These are phyloP conservation scores for Meloidogyne chitwoodi DNA, from an alignment of 1,140 invertebrate species.

Conservation along the genomic window DNA sequence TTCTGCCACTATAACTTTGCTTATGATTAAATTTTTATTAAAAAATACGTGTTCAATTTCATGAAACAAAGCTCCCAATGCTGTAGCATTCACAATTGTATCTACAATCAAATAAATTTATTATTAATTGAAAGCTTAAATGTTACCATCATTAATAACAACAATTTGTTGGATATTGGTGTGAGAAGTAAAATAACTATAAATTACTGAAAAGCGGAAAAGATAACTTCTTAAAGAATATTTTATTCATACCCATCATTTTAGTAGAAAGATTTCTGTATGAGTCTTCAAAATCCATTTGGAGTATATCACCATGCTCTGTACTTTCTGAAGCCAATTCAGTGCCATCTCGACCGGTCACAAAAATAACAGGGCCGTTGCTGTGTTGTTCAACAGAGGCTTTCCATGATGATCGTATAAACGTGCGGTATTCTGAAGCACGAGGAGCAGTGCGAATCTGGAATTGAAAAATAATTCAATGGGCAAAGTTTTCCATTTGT, in stretches of 20 bases:
- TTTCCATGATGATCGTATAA: conserved; percentile 54
- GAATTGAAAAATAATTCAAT: conserved; percentile 34
- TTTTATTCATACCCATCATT: conserved; percentile 50
- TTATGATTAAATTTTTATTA: not conserved
- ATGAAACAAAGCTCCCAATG: conserved; percentile 28
- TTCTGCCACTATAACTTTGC: not conserved
- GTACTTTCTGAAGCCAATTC: conserved; percentile 29
- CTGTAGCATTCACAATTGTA: conserved; percentile 59
- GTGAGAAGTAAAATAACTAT: conserved; percentile 43
- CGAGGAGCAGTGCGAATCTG: conserved; percentile 49
- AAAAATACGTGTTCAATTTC: conserved; percentile 2
- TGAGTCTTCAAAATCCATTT: conserved; percentile 56
- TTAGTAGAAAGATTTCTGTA: conserved; percentile 57
- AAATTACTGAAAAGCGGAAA: conserved; percentile 26
- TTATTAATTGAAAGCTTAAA: not conserved
- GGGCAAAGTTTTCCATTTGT: too few species aligned
- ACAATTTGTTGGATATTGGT: conserved; percentile 49
- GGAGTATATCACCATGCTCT: conserved; percentile 47
- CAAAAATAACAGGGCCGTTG: conserved; percentile 48
- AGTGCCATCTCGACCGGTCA: conserved; percentile 31
- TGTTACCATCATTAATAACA: conserved; percentile 52
- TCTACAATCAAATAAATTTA: conserved; percentile 25
- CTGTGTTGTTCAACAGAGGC: conserved; percentile 19
- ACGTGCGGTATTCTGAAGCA: conserved; percentile 47
- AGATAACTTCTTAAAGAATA: not conserved